These are phyloP conservation scores for Latrodectus elegans DNA, from an alignment of 2,888 invertebrate genomes.

Conservation along the genomic window DNA sequence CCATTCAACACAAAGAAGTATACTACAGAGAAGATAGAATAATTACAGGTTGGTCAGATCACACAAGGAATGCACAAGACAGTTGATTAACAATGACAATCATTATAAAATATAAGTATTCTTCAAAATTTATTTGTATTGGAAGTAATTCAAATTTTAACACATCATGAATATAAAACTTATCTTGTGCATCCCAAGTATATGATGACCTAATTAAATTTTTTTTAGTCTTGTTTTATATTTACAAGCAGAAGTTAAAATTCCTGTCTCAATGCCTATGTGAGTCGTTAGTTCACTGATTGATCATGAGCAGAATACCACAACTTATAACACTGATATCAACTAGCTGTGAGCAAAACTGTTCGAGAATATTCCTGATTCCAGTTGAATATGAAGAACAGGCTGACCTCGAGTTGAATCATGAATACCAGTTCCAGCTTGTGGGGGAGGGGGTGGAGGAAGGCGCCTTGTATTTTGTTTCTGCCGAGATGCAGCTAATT, in stretches of 20 bases:
- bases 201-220: conserved; percentile 36
- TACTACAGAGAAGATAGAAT: conserved; percentile 51
- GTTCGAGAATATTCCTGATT: conserved; percentile 59
- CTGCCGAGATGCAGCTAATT: conserved; percentile 30
- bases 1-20: conserved; percentile 35
- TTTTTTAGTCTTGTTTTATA: conserved; percentile 25
- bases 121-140: no score
- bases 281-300: conserved; percentile 2
- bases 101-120: neutral
- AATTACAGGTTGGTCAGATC: conserved; percentile 24
- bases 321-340: neutral
- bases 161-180: neutral
- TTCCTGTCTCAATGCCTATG: conserved; percentile 13
- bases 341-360: conserved; percentile 52
- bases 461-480: conserved; percentile 53
- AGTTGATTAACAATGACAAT: neutral
- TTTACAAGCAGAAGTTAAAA: conserved; percentile 55
- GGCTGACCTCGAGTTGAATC: conserved; percentile 13
- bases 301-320: neutral
- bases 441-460: conserved; percentile 64
- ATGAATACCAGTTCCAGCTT: neutral
- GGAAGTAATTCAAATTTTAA: no score
- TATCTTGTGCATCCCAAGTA: conserved; percentile 20
- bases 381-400: conserved; percentile 48
- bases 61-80: conserved; percentile 28